Evolutionary conservation across 1,140 invertebrate species (phyloP).

Genomic region (Drosophila azteca): DNA sequence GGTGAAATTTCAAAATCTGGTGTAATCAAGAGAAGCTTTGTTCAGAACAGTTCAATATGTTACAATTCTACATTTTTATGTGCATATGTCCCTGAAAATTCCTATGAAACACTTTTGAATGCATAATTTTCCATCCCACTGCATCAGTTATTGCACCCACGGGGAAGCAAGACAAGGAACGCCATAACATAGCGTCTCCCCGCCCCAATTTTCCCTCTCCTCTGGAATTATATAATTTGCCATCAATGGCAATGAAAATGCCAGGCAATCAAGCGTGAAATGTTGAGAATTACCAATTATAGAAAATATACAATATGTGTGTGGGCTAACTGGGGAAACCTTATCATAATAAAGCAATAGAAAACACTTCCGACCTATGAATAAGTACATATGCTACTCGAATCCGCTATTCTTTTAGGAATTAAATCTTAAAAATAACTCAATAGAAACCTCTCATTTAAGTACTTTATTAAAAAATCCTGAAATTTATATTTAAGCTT

Average conservation of each 20-base stretch:
- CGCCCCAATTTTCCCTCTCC: not conserved
- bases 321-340: slow-evolving; percentile 29
- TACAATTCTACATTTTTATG: too few species aligned
- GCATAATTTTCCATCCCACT: slow-evolving; percentile 45
- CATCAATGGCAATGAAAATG: slow-evolving; percentile 43
- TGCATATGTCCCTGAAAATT: too few species aligned
- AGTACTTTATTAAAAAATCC: too few species aligned
- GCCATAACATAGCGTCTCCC: not conserved
- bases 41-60: too few species aligned
- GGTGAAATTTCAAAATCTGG: too few species aligned
- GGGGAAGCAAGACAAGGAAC: slow-evolving; percentile 10
- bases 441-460: too few species aligned
- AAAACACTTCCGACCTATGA: not conserved
- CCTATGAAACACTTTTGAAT: slow-evolving; percentile 21
- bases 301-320: slow-evolving; percentile 30
- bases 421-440: too few species aligned
- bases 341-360: slow-evolving; percentile 18
- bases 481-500: too few species aligned
- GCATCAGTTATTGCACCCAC: slow-evolving; percentile 45
- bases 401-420: too few species aligned
- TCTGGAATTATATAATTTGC: slow-evolving; percentile 24
- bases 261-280: slow-evolving; percentile 66
- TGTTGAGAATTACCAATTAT: slow-evolving; percentile 48
- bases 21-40: too few species aligned
- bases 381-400: too few species aligned